phyloP scores from a whole-genome alignment of 2,797 vertebrate genomes.

The Dicrostonyx torquatus region DNA sequence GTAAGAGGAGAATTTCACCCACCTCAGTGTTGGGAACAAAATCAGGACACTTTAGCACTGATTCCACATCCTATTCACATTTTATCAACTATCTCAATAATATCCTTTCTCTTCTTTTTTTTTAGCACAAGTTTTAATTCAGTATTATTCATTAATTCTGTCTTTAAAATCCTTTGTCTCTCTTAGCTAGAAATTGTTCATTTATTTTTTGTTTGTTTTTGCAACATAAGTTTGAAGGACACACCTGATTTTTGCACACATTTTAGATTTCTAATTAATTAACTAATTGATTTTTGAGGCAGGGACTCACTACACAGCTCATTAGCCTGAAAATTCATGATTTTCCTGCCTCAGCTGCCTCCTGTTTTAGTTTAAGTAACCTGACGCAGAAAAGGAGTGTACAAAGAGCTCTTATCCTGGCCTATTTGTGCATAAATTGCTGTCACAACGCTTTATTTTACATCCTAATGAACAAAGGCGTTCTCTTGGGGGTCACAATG shows the following conservation, averaged over 20 bases:
- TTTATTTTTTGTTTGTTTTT: slow-evolving; percentile 49
- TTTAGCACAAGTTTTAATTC: slow-evolving; percentile 33
- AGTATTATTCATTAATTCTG: neutral
- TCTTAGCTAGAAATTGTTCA: slow-evolving; percentile 6
- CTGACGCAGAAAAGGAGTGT: neutral
- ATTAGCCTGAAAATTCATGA: neutral
- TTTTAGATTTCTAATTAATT: neutral
- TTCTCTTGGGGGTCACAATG: neutral
- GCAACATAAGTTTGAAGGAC: slow-evolving; percentile 24
- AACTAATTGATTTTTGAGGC: neutral
- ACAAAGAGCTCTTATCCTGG: neutral
- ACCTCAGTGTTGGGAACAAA: neutral
- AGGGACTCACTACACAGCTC: neutral
- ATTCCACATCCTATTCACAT: neutral
- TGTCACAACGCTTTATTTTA: slow-evolving; percentile 22
- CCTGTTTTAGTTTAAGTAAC: slow-evolving; percentile 44
- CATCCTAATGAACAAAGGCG: neutral
- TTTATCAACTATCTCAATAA: neutral
- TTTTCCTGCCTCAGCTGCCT: neutral
- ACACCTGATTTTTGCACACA: neutral
- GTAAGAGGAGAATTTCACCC: neutral
- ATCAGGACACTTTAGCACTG: neutral
- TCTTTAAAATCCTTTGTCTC: slow-evolving; percentile 43
- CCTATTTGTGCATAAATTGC: slow-evolving; percentile 23
- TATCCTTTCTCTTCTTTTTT: neutral